Conservation (phyloP, 2,113 vertebrate species). For the Prietella phreatophila region DNA sequence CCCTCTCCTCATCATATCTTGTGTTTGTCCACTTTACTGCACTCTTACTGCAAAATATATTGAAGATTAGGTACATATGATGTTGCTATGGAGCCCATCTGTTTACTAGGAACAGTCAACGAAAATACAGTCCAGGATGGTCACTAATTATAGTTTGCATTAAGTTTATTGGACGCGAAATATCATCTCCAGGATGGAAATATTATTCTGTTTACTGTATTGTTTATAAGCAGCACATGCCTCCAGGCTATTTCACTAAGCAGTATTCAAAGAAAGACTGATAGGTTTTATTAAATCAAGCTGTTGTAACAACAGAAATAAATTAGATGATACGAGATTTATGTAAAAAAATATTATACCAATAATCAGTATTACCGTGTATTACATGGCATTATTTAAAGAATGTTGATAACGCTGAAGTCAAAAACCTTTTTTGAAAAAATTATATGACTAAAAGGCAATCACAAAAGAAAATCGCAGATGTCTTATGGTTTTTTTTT, state of each 20-base stretch:
- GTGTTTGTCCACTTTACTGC: slow-evolving; percentile 12
- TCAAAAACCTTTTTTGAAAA: background rate
- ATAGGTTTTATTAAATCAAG: background rate
- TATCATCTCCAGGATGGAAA: background rate
- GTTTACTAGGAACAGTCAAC: slow-evolving; percentile 40
- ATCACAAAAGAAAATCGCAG: background rate
- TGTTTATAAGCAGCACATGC: background rate
- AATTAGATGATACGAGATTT: background rate
- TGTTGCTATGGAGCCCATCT: slow-evolving; percentile 59
- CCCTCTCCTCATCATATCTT: background rate
- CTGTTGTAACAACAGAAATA: background rate
- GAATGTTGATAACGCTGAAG: background rate
- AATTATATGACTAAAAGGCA: background rate
- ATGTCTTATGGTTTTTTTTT: background rate
- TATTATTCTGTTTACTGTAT: background rate
- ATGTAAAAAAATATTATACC: background rate
- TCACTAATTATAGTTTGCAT: slow-evolving; percentile 2
- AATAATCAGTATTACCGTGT: background rate
- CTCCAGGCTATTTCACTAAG: background rate
- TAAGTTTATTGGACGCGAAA: background rate
- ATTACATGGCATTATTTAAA: background rate
- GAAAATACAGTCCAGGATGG: background rate
- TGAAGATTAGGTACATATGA: slow-evolving; percentile 45
- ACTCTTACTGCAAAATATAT: background rate
- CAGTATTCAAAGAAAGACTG: background rate